phyloP scores from a whole-genome alignment of 2,888 invertebrate genomes.

The Baronia brevicornis region DNA sequence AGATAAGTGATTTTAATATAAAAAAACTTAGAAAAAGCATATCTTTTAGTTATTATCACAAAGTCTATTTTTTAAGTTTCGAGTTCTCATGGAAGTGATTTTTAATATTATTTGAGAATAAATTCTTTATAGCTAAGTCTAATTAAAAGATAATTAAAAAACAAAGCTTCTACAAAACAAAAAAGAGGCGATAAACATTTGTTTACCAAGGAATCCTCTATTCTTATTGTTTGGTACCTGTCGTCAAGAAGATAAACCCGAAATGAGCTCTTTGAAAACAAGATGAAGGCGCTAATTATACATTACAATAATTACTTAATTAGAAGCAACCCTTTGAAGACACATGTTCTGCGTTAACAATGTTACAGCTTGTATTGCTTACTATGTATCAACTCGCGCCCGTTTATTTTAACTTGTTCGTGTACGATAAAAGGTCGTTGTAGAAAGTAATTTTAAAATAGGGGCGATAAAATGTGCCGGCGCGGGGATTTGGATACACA shows the following conservation, averaged over 20 bases:
- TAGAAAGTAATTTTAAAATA: slow-evolving; percentile 2
- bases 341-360: slow-evolving; percentile 5
- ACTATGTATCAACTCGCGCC: slow-evolving; percentile 1
- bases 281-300: slow-evolving; percentile 1
- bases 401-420: background rate
- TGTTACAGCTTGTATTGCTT: background rate
- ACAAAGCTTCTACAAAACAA: too few relatives aligned
- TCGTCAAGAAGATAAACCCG: slow-evolving; percentile 5
- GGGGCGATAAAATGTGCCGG: slow-evolving; percentile 1
- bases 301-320: slow-evolving; percentile 6
- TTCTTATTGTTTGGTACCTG: too few relatives aligned
- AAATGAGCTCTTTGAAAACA: background rate
- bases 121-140: background rate
- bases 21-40: too few relatives aligned
- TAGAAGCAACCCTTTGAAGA: slow-evolving; percentile 8
- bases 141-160: background rate
- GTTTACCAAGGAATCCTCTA: too few relatives aligned
- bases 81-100: too few relatives aligned
- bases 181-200: too few relatives aligned
- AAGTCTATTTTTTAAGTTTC: too few relatives aligned
- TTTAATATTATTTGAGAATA: too few relatives aligned
- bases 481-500: too few relatives aligned
- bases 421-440: slow-evolving; percentile 1
- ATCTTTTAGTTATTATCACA: too few relatives aligned
- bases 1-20: too few relatives aligned